Percentiles rank a stretch among this genome's conserved stretches.
These are phyloP conservation scores for Orthosia gothica DNA, from an alignment of 2,888 invertebrate genomes.

Conservation along the genomic window DNA sequence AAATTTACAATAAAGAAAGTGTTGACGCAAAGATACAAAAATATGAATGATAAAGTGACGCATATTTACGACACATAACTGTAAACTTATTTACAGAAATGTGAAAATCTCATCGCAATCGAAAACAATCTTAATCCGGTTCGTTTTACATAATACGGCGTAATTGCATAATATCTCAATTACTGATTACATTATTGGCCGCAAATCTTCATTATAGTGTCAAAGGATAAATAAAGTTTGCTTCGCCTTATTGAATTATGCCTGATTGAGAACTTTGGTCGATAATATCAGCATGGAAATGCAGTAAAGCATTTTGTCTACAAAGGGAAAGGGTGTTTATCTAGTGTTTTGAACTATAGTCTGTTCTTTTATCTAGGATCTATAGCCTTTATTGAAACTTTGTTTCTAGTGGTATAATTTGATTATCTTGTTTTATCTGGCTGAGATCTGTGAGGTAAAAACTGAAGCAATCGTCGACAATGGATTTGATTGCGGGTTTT, in stretches of 20 bases:
- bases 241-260: conserved; percentile 33
- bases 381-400: conserved; percentile 60
- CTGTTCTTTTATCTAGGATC: conserved; percentile 45
- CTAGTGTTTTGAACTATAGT: conserved; percentile 34
- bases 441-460: conserved; percentile 39
- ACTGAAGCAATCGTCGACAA: conserved; percentile 43
- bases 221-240: conserved; percentile 49
- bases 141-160: conserved; percentile 59
- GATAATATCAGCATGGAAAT: conserved; percentile 49
- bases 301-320: conserved; percentile 42
- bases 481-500: conserved; percentile 30
- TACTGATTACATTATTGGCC: conserved; percentile 52
- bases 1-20: conserved; percentile 30
- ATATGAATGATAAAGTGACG: conserved; percentile 23
- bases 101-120: conserved; percentile 53
- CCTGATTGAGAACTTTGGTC: conserved; percentile 29
- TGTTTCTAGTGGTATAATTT: conserved; percentile 43
- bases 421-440: conserved; percentile 54
- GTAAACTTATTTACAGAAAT: conserved; percentile 51
- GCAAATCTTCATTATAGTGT: conserved; percentile 61
- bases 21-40: background rate
- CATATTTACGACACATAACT: conserved; percentile 30
- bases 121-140: conserved; percentile 60
- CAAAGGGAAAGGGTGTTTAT: conserved; percentile 53
- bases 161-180: conserved; percentile 66